phyloP scores from a whole-genome alignment of 2,888 invertebrate species.

The Dolichopus griseipennis region DNA sequence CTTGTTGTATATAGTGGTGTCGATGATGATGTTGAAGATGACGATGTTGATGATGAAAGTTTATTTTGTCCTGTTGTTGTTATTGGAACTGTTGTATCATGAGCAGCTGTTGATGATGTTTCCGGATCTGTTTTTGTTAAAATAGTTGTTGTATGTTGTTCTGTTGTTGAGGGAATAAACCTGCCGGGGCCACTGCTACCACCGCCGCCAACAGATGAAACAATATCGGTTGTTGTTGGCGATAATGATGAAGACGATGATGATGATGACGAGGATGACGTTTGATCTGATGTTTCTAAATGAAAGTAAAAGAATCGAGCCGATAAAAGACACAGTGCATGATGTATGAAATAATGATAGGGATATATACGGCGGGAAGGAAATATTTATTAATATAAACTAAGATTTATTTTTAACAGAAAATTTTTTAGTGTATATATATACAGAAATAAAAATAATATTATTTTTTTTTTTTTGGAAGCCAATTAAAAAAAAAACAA shows the following conservation, averaged over 20 bases:
- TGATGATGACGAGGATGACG: conserved; percentile 12
- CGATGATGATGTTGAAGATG: conserved; percentile 26
- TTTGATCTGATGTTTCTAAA: conserved; percentile 16
- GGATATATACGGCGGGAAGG: background rate
- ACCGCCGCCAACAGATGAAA: background rate
- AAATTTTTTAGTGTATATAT: background rate
- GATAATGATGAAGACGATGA: conserved; percentile 22
- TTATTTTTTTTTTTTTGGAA: background rate
- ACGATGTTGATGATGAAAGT: conserved; percentile 22
- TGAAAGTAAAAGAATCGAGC: conserved; percentile 8
- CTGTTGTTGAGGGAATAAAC: conserved; percentile 39
- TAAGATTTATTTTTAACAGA: background rate
- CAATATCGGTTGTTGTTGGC: conserved; percentile 26
- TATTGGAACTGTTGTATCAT: conserved; percentile 28
- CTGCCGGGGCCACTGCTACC: background rate
- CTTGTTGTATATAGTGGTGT: conserved; percentile 19
- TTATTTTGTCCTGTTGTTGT: conserved; percentile 19
- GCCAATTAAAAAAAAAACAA: background rate
- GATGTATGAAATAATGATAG: conserved; percentile 10
- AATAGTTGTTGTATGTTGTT: conserved; percentile 45
- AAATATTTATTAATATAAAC: background rate
- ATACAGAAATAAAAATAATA: background rate
- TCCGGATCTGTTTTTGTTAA: conserved; percentile 26
- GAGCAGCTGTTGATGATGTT: conserved; percentile 27
- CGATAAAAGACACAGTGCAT: conserved; percentile 11